Base-by-base conservation (phyloP, 2,113 vertebrate species). In the Toxotes jaculatrix region DNA sequence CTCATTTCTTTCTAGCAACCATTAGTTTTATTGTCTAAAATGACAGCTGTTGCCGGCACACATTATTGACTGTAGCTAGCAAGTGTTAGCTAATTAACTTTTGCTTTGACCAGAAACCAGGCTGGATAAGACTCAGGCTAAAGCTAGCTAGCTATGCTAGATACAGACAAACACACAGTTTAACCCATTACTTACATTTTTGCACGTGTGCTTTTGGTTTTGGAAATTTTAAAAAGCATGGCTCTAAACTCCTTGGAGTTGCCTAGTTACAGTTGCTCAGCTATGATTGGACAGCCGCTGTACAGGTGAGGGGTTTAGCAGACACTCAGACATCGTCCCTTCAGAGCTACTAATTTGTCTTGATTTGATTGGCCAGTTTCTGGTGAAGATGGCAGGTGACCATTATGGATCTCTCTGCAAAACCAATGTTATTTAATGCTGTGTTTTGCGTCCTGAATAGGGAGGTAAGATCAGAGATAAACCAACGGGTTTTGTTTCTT, bases 401-500 rank as follows among this genome's bases (percentile, higher is more conserved):
- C 43, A 62, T 64, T 53, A 85, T 71, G 32, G 40, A 51, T 66
- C 60, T 27, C 47, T 75, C 38, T 64, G 60, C 12, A 40, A 27
- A 84, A 34, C n/a, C 32, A 73, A 51, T 23, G 32, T 38, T 59
- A 64, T 64, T 40, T n/a, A 45, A 65, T 47, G 64, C 45, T 40
- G 23, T 1, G 56, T 75, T 67, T 64, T 36, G 56, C 8, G 10
- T 51, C 31, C 27, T 32, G 60, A 21, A n/a, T 45, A 11, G 11
- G 11, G 27, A 23, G 10, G 23, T 31, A 32, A 45, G 36, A 57
- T 62, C 53, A 45, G 7, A 67, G 27, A 7, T 75, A 27, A 81
- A 27, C 61, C 56, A 27, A 63, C 17, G 64, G 6, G 10, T 88
- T 96, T 95, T 21, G 31, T 34, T 45, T 47, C 31, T 21, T 9